These are phyloP conservation scores for Drosophila gaucha DNA, from an alignment of 2,888 invertebrate genomes.

Conservation along the genomic window DNA sequence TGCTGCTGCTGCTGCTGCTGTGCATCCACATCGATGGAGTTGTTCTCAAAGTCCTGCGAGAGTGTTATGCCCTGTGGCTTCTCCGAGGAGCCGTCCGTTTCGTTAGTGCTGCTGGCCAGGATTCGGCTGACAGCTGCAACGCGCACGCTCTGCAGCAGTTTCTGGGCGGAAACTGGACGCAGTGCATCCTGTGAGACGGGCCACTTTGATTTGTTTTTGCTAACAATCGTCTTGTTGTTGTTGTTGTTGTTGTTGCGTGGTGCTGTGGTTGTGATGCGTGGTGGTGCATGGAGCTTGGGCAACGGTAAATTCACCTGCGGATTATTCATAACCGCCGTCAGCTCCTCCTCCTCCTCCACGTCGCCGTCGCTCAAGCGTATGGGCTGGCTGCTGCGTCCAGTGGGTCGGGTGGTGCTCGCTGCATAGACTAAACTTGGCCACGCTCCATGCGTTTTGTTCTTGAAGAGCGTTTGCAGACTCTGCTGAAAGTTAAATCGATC, in stretches of 20 bases:
- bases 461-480: conserved; percentile 63
- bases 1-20: conserved; percentile 53
- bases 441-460: conserved; percentile 66
- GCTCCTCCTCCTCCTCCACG: conserved; percentile 55
- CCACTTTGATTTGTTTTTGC: conserved; percentile 82
- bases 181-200: conserved; percentile 79
- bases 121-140: conserved; percentile 27
- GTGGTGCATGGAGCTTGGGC: conserved; percentile 30
- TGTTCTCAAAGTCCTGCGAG: conserved; percentile 83
- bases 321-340: conserved; percentile 79
- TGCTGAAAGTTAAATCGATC: conserved; percentile 78
- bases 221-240: conserved; percentile 72
- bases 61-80: conserved; percentile 75
- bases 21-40: conserved; percentile 83
- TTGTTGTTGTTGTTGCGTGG: conserved; percentile 59
- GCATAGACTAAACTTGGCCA: conserved; percentile 67
- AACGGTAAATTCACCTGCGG: conserved; percentile 63
- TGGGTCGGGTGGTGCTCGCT: conserved; percentile 57
- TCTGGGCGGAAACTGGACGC: conserved; percentile 57
- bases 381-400: conserved; percentile 16
- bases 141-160: conserved; percentile 41
- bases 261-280: conserved; percentile 66
- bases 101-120: conserved; percentile 23
- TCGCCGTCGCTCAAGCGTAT: conserved; percentile 7
- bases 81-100: conserved; percentile 71